Evolutionary conservation across 1,140 invertebrate species (phyloP).

Genomic region (Hermatobates lingyangjiaoensis): DNA sequence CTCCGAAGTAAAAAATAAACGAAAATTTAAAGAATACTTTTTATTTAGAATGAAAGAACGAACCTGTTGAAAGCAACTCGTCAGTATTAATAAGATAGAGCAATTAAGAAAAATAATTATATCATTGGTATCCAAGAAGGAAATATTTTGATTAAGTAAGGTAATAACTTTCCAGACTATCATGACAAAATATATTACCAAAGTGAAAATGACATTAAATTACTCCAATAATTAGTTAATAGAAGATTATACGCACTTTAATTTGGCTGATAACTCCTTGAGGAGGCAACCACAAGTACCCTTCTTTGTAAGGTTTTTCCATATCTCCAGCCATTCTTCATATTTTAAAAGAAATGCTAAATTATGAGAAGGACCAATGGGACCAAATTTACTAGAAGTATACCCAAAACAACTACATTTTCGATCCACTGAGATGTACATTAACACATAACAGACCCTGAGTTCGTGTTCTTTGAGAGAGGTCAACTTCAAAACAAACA

Average conservation of each 20-base stretch:
- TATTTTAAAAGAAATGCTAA: slow-evolving; percentile 3
- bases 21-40: too few species aligned
- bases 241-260: slow-evolving; percentile 24
- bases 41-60: neutral
- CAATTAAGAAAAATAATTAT: neutral
- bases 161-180: neutral
- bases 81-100: neutral
- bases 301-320: slow-evolving; percentile 42
- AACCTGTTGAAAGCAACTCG: neutral
- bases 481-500: too few species aligned
- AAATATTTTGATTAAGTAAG: neutral
- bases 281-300: slow-evolving; percentile 44
- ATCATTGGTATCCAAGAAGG: neutral
- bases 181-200: neutral
- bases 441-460: too few species aligned
- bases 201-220: too few species aligned
- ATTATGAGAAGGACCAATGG: too few species aligned
- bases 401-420: too few species aligned
- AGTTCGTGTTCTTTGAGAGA: too few species aligned
- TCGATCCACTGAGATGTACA: too few species aligned
- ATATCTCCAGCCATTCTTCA: slow-evolving; percentile 10
- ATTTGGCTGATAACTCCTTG: slow-evolving; percentile 35
- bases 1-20: too few species aligned
- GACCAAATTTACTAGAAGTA: too few species aligned
- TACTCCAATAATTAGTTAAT: too few species aligned